Percentiles rank a stretch among this genome's conserved stretches.
Conservation (phyloP, 2,888 invertebrate species). For the Machimus rusticus region DNA sequence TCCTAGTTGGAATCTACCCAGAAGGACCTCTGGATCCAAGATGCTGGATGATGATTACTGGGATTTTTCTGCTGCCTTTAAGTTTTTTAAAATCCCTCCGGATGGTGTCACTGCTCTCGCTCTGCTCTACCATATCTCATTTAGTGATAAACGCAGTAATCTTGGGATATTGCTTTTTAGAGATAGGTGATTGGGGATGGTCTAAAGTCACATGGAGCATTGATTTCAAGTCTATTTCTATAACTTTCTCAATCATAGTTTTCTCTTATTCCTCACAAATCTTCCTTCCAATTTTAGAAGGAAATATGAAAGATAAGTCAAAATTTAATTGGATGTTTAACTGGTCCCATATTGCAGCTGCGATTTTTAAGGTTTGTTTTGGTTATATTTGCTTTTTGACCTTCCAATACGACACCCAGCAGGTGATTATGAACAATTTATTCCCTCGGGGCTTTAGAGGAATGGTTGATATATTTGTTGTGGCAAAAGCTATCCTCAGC, state of each 20-base stretch:
- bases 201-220: slow-evolving; percentile 89
- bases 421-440: slow-evolving; percentile 97
- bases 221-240: slow-evolving; percentile 96
- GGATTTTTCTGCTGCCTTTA: slow-evolving; percentile 90
- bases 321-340: slow-evolving; percentile 98
- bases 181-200: slow-evolving; percentile 95
- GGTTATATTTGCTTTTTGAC: slow-evolving; percentile 97
- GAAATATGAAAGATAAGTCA: slow-evolving; percentile 90
- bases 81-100: slow-evolving; percentile 91
- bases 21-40: slow-evolving; percentile 89
- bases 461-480: slow-evolving; percentile 92
- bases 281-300: slow-evolving; percentile 96
- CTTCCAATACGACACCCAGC: slow-evolving; percentile 92
- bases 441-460: slow-evolving; percentile 92
- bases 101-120: slow-evolving; percentile 94
- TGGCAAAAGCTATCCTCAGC: slow-evolving; percentile 93
- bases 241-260: slow-evolving; percentile 97
- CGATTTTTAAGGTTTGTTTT: slow-evolving; percentile 93
- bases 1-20: slow-evolving; percentile 89
- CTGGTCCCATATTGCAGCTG: slow-evolving; percentile 98
- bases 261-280: slow-evolving; percentile 99
- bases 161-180: slow-evolving; percentile 91
- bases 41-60: slow-evolving; percentile 99
- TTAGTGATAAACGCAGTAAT: slow-evolving; percentile 97
- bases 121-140: slow-evolving; percentile 99